Conservation (phyloP, 2,113 vertebrate species). For the Sus scrofa region DNA sequence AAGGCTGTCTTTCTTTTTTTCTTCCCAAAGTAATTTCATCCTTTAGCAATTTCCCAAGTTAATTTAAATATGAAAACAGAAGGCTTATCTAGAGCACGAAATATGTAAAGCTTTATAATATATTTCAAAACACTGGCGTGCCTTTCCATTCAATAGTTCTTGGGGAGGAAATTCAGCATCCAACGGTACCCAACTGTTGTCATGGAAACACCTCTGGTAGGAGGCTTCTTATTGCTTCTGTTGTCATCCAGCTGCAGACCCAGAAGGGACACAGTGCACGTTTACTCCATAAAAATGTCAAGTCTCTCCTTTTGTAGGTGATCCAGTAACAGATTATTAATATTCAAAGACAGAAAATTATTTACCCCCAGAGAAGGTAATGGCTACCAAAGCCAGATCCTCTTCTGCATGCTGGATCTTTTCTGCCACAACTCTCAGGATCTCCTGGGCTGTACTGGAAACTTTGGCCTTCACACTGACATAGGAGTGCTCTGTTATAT, state of each 20-base stretch:
- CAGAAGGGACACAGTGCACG: slow-evolving; percentile 53
- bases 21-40: slow-evolving; percentile 62
- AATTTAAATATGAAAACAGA: slow-evolving; percentile 84
- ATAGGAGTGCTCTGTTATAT: slow-evolving; percentile 95
- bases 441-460: slow-evolving; percentile 91
- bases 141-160: slow-evolving; percentile 74
- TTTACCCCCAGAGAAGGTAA: slow-evolving; percentile 94
- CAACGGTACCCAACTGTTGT: slow-evolving; percentile 81
- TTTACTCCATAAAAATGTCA: slow-evolving; percentile 75
- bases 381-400: slow-evolving; percentile 92
- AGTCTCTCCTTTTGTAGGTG: slow-evolving; percentile 28
- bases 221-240: slow-evolving; percentile 82
- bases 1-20: slow-evolving; percentile 52
- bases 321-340: slow-evolving; percentile 47
- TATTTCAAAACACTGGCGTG: slow-evolving; percentile 75
- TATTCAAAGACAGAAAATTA: slow-evolving; percentile 66
- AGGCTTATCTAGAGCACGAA: slow-evolving; percentile 74
- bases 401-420: slow-evolving; percentile 92
- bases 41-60: slow-evolving; percentile 78
- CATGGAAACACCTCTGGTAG: slow-evolving; percentile 87
- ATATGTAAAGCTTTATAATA: slow-evolving; percentile 73
- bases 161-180: slow-evolving; percentile 79
- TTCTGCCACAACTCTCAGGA: slow-evolving; percentile 93
- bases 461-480: slow-evolving; percentile 93
- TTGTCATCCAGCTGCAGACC: slow-evolving; percentile 87